Conservation (phyloP, 2,113 vertebrate species). For the pig (Sus scrofa) region T2T-Sscrofa CM000823.6:38073501-38074000, state of each 20-base stretch:
- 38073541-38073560: not conserved
- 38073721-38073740: not conserved
- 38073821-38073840: too few relatives aligned
- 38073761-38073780: not conserved
- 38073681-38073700: not conserved
- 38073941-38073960: not conserved
- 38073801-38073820: not conserved
- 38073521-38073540: not conserved
- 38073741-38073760: not conserved
- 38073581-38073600: not conserved
- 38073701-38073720: not conserved
- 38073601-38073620: not conserved
- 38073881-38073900: not conserved
- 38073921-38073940: not conserved
- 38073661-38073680: not conserved
- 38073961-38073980: not conserved
- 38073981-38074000: fast-evolving
- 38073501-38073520: not conserved
- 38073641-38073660: not conserved
- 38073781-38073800: not conserved
- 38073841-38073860: not conserved
- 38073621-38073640: fast-evolving
- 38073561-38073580: fast-evolving
- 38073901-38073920: not conserved
- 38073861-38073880: not conserved